Evolutionary conservation across 1,140 invertebrate species (phyloP).

Genomic region (Leguminivora glycinivorella): DNA sequence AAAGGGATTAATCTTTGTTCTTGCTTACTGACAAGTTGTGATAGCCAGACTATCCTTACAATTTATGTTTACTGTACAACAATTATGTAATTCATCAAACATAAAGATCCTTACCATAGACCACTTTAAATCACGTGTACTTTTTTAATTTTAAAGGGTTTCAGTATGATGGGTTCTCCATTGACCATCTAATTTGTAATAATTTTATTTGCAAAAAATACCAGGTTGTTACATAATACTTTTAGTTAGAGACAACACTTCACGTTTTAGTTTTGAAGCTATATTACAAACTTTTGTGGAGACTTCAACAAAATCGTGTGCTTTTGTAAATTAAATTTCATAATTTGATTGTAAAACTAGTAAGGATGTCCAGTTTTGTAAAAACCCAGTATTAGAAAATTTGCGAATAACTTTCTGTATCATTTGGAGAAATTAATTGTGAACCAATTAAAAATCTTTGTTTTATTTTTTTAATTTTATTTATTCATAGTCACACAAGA

Average conservation of each 20-base stretch:
- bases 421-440: not conserved
- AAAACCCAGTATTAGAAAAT: not conserved
- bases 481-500: constrained; percentile 48
- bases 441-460: constrained; percentile 41
- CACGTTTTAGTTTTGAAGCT: not conserved
- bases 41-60: too few relatives aligned
- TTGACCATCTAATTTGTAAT: not conserved
- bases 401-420: not conserved
- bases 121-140: not conserved
- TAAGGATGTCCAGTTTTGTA: too few relatives aligned
- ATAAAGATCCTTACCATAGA: not conserved
- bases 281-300: too few relatives aligned
- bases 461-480: constrained; percentile 40
- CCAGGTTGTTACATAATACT: constrained; percentile 3
- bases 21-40: too few relatives aligned
- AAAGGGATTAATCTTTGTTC: too few relatives aligned
- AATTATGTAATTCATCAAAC: not conserved
- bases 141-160: not conserved
- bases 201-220: not conserved
- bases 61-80: not conserved
- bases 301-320: too few relatives aligned
- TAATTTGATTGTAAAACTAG: too few relatives aligned
- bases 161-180: not conserved
- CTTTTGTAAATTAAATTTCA: too few relatives aligned
- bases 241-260: not conserved